Percentiles rank a stretch among this genome's conserved stretches.
These are phyloP conservation scores for Charina bottae DNA, from an alignment of 2,113 vertebrate species.

Conservation along the genomic window DNA sequence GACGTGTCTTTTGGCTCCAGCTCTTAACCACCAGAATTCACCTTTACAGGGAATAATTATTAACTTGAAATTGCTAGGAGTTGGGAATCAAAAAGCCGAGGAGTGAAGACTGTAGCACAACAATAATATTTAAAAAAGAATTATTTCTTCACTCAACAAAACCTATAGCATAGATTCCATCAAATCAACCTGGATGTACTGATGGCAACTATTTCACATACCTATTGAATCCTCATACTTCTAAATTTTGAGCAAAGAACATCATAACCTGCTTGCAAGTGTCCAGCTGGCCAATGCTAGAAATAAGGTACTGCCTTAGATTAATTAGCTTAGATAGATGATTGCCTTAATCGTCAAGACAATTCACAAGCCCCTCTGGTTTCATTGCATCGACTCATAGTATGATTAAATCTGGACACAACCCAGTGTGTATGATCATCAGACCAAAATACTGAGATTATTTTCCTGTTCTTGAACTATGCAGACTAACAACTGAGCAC, in stretches of 20 bases:
- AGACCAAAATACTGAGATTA: not conserved
- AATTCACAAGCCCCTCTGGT: not conserved
- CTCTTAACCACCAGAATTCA: not conserved
- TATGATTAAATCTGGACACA: not conserved
- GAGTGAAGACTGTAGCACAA: not conserved
- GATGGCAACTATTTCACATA: not conserved
- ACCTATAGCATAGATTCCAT: not conserved
- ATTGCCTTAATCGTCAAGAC: not conserved
- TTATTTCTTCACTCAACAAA: not conserved
- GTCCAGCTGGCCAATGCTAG: not conserved
- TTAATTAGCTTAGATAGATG: not conserved
- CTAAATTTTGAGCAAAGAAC: not conserved
- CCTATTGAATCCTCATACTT: not conserved
- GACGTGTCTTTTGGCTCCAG: not conserved
- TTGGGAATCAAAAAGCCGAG: not conserved
- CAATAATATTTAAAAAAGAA: not conserved
- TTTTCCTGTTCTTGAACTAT: not conserved
- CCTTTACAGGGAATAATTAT: not conserved
- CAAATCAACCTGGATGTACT: not conserved
- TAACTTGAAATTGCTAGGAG: not conserved
- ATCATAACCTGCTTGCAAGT: not conserved
- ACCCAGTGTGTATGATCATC: not conserved
- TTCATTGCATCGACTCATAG: not conserved
- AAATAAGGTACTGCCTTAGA: not conserved
- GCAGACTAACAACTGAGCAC: not conserved